A percentile compares a stretch with the other conserved stretches of the same genome.
Conservation (phyloP, 2,888 invertebrate genomes). For the Patella caerulea region DNA sequence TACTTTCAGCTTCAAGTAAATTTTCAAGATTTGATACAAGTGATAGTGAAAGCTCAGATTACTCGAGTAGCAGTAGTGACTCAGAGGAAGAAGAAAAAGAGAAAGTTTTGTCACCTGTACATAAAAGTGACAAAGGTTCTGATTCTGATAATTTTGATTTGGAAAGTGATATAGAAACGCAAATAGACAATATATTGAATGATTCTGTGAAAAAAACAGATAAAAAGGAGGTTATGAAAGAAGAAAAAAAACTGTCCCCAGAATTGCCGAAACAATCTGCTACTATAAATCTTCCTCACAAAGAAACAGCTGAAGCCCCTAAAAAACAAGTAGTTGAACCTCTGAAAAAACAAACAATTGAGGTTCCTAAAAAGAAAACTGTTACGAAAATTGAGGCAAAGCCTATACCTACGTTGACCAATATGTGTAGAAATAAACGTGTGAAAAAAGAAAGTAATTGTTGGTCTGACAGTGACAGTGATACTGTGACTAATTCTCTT, state of each 20-base stretch:
- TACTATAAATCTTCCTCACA: not conserved
- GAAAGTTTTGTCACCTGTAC: not conserved
- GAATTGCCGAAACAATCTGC: not conserved
- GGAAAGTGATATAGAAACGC: conserved; percentile 1
- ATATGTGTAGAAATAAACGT: not conserved
- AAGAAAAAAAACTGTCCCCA: not conserved
- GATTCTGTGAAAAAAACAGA: not conserved
- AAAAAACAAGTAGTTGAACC: not conserved
- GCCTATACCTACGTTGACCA: not conserved
- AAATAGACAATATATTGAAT: conserved; percentile 6
- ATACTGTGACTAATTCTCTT: not conserved
- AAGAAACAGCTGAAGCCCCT: not conserved
- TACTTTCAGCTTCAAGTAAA: conserved; percentile 50
- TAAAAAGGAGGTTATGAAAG: not conserved
- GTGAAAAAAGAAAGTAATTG: not conserved
- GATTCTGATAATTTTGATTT: not conserved
- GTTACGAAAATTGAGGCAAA: not conserved
- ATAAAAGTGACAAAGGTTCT: not conserved
- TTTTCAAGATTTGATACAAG: conserved; percentile 55
- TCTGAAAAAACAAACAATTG: not conserved
- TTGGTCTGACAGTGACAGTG: not conserved
- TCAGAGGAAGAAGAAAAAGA: conserved; percentile 28
- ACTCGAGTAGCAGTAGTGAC: conserved; percentile 18
- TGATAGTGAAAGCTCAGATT: conserved; percentile 40
- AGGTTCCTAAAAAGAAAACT: not conserved